phyloP scores from a whole-genome alignment of 2,888 invertebrate genomes.

The Drosophila anomalata region DNA sequence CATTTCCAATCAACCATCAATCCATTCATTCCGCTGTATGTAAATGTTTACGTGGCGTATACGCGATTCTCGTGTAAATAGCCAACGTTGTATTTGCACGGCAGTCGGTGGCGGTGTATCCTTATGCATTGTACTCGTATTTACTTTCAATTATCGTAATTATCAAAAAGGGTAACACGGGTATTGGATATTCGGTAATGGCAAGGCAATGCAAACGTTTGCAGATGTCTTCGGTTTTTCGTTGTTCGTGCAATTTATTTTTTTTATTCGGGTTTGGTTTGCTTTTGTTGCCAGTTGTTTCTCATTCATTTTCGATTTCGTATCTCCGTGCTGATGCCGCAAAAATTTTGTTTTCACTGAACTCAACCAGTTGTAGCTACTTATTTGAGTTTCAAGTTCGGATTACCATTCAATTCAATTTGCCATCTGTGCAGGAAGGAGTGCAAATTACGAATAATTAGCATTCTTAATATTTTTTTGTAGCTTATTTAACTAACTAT shows the following conservation, averaged over 20 bases:
- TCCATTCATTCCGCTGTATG: slow-evolving; percentile 42
- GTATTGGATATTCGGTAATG: slow-evolving; percentile 31
- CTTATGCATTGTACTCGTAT: slow-evolving; percentile 66
- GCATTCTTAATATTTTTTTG: slow-evolving; percentile 17
- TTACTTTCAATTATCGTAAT: slow-evolving; percentile 83
- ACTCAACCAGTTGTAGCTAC: slow-evolving; percentile 63
- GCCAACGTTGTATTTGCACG: slow-evolving; percentile 50
- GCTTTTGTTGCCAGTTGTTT: slow-evolving; percentile 21
- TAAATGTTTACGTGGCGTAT: slow-evolving; percentile 72
- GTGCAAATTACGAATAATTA: slow-evolving; percentile 65
- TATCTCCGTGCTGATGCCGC: slow-evolving; percentile 38
- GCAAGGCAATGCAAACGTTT: slow-evolving; percentile 73
- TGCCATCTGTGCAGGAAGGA: slow-evolving; percentile 51
- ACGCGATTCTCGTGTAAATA: slow-evolving; percentile 65
- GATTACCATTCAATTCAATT: slow-evolving; percentile 39
- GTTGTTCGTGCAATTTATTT: slow-evolving; percentile 15
- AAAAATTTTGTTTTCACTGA: slow-evolving; percentile 31
- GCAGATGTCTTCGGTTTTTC: slow-evolving; percentile 69
- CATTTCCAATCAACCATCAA: slow-evolving; percentile 11
- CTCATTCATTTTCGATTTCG: slow-evolving; percentile 32
- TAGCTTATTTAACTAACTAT: slow-evolving; percentile 60
- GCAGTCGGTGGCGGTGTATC: slow-evolving; percentile 48
- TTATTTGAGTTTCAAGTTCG: slow-evolving; percentile 46
- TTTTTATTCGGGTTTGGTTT: not conserved
- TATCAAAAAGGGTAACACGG: slow-evolving; percentile 73